These are phyloP conservation scores for Baryphthengus martii DNA, from an alignment of 2,113 vertebrate genomes.

Conservation along the genomic window DNA sequence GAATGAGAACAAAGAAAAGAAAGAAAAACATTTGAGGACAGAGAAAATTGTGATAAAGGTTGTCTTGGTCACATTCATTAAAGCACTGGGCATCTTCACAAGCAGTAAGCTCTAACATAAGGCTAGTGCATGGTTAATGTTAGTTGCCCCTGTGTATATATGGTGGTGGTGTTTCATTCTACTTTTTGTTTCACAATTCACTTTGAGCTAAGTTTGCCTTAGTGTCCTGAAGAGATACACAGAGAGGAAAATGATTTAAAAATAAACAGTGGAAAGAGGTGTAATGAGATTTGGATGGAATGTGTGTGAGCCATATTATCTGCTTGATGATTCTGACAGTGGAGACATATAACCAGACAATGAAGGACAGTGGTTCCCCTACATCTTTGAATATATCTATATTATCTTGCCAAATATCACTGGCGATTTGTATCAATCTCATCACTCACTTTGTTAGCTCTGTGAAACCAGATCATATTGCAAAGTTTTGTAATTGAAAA, in stretches of 20 bases:
- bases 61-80: not conserved
- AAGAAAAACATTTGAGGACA: not conserved
- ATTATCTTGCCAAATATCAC: not conserved
- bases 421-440: not conserved
- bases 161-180: not conserved
- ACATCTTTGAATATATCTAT: not conserved
- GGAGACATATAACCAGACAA: not conserved
- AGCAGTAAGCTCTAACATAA: not conserved
- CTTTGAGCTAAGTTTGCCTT: not conserved
- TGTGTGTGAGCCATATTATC: not conserved
- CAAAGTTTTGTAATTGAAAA: not conserved
- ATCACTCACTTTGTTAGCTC: not conserved
- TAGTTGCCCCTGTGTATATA: not conserved
- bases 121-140: not conserved
- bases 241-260: not conserved
- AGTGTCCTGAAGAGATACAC: not conserved
- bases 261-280: not conserved
- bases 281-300: not conserved
- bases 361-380: not conserved
- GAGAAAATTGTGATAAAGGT: not conserved
- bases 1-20: not conserved
- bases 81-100: not conserved
- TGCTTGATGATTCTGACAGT: not conserved
- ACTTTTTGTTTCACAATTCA: not conserved
- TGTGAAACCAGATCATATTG: not conserved